Evolutionary conservation across 2,888 invertebrate species (phyloP), one percentile per base, ranked within the genome.

Genomic region (Hydrotaea cyrtoneurina): DNA sequence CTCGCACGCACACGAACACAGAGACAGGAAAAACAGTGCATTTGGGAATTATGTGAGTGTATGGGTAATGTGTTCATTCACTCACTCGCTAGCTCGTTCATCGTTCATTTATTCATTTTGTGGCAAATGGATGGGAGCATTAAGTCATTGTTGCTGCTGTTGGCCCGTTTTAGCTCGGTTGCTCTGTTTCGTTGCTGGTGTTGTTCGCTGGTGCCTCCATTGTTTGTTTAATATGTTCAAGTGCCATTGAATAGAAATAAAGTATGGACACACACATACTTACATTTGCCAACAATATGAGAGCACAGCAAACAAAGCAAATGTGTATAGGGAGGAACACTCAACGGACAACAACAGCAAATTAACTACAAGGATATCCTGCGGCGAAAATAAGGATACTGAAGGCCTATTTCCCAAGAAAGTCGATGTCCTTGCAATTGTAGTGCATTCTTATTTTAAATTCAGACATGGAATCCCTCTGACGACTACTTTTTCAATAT

Each of bases 191-290:
- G 59, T 26, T 5, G 57, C 10, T 57, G 57, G 7, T 57, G 21
- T 21, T 57, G 43, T 21, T 36, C 19, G 43, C 43, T 17, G 36
- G 21, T 43, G 2, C 31, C 3, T 21, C 43, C 21, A 66, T 66
- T 66, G 66, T 66, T 66, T 66, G 66, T 66, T 66, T 66, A 66
- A 66, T 66, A 66, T 66, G 66, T 66, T 66, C 66, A 43, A 66
- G 66, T 19, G 36, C 66, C 13, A 66, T 66, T 66, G 43, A 66
- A 66, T 66, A 19, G 66, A 66, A 19, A 66, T 66, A 66, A 66
- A 66, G 66, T 66, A 26, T 26, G 23, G 59, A 26, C 59, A 59
- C 59, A 59, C 23, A 59, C 26, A 59, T 23, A 59, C 59, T 59
- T 57, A 15, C 53, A 53, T 78, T 36, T 39, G 23, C 39, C 13